Evolutionary conservation across 1,140 invertebrate species (phyloP).

Genomic region (Anthonomus grandis): DNA sequence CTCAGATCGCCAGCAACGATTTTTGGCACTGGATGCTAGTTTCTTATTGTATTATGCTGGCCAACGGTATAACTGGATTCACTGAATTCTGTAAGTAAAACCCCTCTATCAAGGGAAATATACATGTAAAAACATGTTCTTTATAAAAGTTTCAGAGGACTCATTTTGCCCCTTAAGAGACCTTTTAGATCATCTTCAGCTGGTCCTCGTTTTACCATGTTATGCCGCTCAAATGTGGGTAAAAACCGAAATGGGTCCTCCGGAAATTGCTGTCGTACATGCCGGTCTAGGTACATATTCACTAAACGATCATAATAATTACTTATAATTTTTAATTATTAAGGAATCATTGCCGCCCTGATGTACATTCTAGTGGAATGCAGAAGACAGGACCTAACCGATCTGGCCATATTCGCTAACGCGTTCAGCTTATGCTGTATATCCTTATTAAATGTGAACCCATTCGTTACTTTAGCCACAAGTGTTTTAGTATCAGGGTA

Average conservation of each 20-base stretch:
- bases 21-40: constrained; percentile 23
- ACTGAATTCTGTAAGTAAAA: constrained; percentile 24
- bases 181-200: constrained; percentile 19
- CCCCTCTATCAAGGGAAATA: background rate
- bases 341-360: constrained; percentile 14
- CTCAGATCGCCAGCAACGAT: constrained; percentile 6
- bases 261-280: constrained; percentile 10
- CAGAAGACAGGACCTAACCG: constrained; percentile 17
- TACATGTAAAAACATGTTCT: background rate
- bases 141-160: constrained; percentile 4
- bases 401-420: constrained; percentile 18
- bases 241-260: constrained; percentile 20
- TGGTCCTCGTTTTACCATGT: constrained; percentile 17
- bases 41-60: constrained; percentile 12
- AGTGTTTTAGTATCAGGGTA: constrained; percentile 13
- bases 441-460: constrained; percentile 5
- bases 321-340: background rate
- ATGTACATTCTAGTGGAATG: constrained; percentile 15
- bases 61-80: constrained; percentile 10
- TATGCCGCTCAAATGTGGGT: constrained; percentile 23
- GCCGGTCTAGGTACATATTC: constrained; percentile 17
- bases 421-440: constrained; percentile 6
- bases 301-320: background rate
- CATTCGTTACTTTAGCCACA: constrained; percentile 6
- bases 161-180: constrained; percentile 21